Conservation (phyloP, 2,113 vertebrate genomes). For the Trogon melanurus region DNA sequence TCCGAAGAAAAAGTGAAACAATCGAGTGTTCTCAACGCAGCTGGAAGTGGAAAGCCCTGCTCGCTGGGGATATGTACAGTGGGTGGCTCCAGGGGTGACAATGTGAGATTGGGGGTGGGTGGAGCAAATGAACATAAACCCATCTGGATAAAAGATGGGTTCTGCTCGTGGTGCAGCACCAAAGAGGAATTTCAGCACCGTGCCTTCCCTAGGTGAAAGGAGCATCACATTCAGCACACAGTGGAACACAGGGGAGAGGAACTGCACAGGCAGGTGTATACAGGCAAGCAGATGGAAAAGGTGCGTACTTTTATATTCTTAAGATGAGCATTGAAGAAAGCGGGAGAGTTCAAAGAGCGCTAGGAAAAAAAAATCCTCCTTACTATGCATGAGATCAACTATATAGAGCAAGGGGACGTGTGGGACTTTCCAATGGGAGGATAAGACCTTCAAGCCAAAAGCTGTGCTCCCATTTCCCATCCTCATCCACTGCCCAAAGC, state of each 20-base stretch:
- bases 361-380: not conserved
- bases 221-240: not conserved
- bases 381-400: not conserved
- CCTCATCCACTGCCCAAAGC: not conserved
- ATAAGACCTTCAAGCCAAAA: not conserved
- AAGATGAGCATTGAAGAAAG: not conserved
- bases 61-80: not conserved
- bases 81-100: fast-evolving
- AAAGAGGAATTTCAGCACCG: not conserved
- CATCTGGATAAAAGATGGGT: not conserved
- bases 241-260: not conserved
- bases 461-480: not conserved
- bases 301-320: not conserved
- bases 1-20: not conserved
- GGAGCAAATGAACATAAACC: not conserved
- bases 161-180: not conserved
- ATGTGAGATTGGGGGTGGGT: not conserved
- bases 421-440: not conserved
- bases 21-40: not conserved
- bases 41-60: not conserved
- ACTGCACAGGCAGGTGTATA: not conserved
- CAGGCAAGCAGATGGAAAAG: not conserved
- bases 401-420: not conserved
- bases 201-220: not conserved
- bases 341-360: not conserved